Evolutionary conservation across 2,113 vertebrate species (phyloP).

Genomic region (Callorhinus ursinus): DNA sequence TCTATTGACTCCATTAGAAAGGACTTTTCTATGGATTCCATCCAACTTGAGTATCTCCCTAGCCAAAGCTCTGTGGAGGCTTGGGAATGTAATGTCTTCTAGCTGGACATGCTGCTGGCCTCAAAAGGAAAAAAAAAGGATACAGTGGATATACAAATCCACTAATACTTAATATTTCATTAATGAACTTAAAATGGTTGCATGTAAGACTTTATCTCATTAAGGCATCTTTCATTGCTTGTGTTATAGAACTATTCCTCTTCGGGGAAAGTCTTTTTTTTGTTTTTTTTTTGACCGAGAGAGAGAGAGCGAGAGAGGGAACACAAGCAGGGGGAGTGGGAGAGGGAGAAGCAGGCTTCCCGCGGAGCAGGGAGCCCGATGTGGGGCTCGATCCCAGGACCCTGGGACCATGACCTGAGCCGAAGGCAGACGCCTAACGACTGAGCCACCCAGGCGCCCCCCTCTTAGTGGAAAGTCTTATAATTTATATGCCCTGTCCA

Average conservation of each 20-base stretch:
- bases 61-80: background rate
- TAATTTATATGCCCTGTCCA: background rate
- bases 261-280: background rate
- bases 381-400: too few species aligned
- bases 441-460: too few species aligned
- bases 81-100: constrained; percentile 10
- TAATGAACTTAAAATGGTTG: background rate
- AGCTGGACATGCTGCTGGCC: background rate
- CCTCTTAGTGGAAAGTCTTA: background rate
- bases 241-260: background rate
- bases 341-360: too few species aligned
- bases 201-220: background rate
- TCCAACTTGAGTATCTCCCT: background rate
- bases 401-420: too few species aligned
- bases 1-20: background rate
- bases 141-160: background rate
- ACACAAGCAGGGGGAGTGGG: too few species aligned
- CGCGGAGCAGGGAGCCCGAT: too few species aligned
- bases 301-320: too few species aligned
- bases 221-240: background rate
- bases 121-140: background rate
- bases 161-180: background rate
- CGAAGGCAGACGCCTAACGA: too few species aligned
- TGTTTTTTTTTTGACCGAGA: too few species aligned
- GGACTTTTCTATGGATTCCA: background rate